phyloP scores from a whole-genome alignment of 64 coral and sea anemone species.

The Acropora yongei region DNA sequence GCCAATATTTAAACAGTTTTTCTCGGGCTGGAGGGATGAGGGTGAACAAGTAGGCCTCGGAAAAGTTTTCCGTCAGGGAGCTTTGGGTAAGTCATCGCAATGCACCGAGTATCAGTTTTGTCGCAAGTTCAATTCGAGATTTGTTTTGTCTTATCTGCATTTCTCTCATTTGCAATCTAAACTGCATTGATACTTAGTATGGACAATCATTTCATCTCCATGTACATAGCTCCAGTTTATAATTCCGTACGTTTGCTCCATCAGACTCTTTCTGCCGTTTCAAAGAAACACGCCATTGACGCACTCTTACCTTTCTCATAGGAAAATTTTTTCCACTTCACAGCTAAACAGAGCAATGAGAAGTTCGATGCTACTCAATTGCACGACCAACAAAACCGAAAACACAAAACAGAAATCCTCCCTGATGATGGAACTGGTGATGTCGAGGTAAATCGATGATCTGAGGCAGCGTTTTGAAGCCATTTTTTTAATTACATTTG shows the following conservation, averaged over 20 bases:
- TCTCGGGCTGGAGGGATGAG: conserved; percentile 85
- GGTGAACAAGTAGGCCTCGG: conserved; percentile 85
- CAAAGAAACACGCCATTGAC: no score
- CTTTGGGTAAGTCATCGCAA: conserved; percentile 48
- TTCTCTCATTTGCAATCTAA: no score
- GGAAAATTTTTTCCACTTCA: not conserved
- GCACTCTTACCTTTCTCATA: no score
- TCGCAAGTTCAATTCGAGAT: no score
- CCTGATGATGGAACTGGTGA: conserved; percentile 84
- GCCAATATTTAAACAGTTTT: conserved; percentile 92
- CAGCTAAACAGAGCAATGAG: conserved; percentile 88
- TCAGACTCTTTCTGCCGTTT: no score
- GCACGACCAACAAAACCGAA: conserved; percentile 59
- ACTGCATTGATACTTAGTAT: no score
- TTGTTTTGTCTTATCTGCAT: no score
- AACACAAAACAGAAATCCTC: conserved; percentile 73
- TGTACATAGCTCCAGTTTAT: no score
- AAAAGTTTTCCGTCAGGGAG: conserved; percentile 63
- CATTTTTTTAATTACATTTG: no score
- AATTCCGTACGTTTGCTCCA: no score
- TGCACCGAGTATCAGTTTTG: no score
- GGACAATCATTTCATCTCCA: no score
- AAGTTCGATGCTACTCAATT: conserved; percentile 81
- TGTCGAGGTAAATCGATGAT: conserved; percentile 56
- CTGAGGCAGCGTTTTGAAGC: not conserved